Conservation (phyloP, 1,140 invertebrate genomes). For the Cryptotermes secundus region DNA sequence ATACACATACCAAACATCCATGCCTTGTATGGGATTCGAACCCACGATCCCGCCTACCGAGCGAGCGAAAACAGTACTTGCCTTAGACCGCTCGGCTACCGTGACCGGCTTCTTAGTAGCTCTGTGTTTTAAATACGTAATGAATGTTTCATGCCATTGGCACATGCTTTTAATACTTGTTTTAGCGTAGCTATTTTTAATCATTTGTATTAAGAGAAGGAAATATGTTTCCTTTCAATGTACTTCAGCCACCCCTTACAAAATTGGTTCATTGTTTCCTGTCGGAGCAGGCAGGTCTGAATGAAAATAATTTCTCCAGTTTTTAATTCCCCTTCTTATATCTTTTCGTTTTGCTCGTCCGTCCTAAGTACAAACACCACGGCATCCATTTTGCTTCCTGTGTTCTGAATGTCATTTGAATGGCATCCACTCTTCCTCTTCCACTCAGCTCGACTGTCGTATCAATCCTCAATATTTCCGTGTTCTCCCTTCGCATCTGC, state of each 20-base stretch:
- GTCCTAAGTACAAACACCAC: background rate
- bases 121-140: no score
- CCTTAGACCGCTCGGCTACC: no score
- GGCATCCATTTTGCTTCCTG: background rate
- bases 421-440: background rate
- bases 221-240: background rate
- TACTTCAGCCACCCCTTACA: background rate
- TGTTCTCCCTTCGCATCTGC: background rate
- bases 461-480: background rate
- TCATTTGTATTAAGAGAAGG: background rate
- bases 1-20: no score
- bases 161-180: no score
- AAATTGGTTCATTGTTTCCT: background rate
- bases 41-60: no score
- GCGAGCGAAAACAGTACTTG: no score
- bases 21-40: no score
- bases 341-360: background rate
- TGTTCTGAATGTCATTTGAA: conserved; percentile 4
- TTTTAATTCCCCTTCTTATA: background rate
- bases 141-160: no score
- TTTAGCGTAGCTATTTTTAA: no score
- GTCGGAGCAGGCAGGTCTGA: background rate
- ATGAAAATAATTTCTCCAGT: conserved; percentile 7
- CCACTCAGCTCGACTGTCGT: background rate
- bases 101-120: no score